Evolutionary conservation across 1,140 invertebrate genomes (phyloP), one percentile per base, ranked within the genome.

Genomic region (Pseudomyrmex sp.): DNA sequence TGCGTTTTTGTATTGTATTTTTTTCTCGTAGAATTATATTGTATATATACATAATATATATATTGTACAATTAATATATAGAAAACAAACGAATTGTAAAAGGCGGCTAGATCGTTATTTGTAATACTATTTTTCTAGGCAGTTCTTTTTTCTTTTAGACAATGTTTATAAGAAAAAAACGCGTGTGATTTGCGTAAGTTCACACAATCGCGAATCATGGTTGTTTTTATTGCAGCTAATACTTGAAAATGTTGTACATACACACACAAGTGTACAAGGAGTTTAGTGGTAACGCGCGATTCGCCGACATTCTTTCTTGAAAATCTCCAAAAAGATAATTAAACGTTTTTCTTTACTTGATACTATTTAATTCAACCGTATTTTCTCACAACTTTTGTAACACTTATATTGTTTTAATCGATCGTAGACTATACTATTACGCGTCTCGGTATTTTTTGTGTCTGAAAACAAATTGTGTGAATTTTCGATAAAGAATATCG

Each of bases 61-160:
- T n/a, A 70, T 72, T 13, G 13, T 83, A 75, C 26, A 13, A 58
- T 50, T 59, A 58, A 20, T 70, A 72, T 84, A 76, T 68, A 83
- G 62, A 63, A 63, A 74, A 59, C 13, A 56, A 72, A 80, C 52
- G 56, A 69, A 75, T 80, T 69, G 62, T 18, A 46, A 66, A 61
- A 83, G 82, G 8, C 85, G 89, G 80, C 83, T 72, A 80, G 23
- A 69, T 89, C 80, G 77, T 77, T 83, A 88, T 89, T 90, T 87
- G 84, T 91, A 90, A 89, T 89, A 84, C 82, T 80, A 89, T 90
- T 90, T 85, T 89, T 84, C 62, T 84, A 89, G 85, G 61, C 80
- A 80, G 73, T 80, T 86, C 61, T 85, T 77, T 85, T 77, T 69
- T 74, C 58, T 82, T 13, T 70, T 69, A 56, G 50, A 72, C 10